Percentiles rank a stretch among this genome's conserved stretches.
These are phyloP conservation scores for Sebastes fasciatus DNA, from an alignment of 2,113 vertebrate genomes.

Conservation along the genomic window DNA sequence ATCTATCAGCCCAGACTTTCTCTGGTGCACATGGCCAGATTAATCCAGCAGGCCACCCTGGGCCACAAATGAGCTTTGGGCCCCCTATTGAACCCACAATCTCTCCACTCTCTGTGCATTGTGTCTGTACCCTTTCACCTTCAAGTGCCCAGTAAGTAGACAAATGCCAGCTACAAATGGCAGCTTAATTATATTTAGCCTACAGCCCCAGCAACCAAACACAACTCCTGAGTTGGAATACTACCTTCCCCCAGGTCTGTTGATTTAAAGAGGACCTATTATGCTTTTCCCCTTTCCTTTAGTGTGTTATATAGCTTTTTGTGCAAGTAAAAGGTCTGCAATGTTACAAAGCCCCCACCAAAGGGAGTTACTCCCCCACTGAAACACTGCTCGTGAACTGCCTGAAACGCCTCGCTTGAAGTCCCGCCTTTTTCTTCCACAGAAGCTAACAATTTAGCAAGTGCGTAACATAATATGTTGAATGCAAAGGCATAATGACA, in stretches of 20 bases:
- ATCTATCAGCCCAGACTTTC: conserved; percentile 45
- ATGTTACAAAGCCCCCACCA: no score
- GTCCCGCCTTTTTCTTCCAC: no score
- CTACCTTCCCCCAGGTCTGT: background rate
- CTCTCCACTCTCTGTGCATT: background rate
- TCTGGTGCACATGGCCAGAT: conserved; percentile 11
- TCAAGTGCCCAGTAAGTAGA: conserved; percentile 19
- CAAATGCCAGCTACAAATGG: background rate
- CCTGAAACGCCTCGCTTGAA: no score
- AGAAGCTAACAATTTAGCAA: no score
- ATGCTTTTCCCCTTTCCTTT: no score
- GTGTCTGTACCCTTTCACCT: conserved; percentile 39
- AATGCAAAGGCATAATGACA: no score
- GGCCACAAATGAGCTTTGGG: background rate
- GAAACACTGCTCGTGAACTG: no score
- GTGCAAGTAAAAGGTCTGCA: no score
- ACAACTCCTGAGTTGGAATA: background rate
- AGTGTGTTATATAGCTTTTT: no score
- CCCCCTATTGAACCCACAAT: background rate
- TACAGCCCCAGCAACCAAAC: background rate
- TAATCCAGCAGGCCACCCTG: conserved; percentile 1
- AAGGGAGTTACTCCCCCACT: no score
- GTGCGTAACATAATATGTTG: no score
- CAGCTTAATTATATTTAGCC: conserved; percentile 13
- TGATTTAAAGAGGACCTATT: background rate